Percentiles rank a stretch among this genome's conserved stretches.
These are phyloP conservation scores for Gadopsis marmoratus DNA, from an alignment of 2,797 vertebrate species.

Conservation along the genomic window DNA sequence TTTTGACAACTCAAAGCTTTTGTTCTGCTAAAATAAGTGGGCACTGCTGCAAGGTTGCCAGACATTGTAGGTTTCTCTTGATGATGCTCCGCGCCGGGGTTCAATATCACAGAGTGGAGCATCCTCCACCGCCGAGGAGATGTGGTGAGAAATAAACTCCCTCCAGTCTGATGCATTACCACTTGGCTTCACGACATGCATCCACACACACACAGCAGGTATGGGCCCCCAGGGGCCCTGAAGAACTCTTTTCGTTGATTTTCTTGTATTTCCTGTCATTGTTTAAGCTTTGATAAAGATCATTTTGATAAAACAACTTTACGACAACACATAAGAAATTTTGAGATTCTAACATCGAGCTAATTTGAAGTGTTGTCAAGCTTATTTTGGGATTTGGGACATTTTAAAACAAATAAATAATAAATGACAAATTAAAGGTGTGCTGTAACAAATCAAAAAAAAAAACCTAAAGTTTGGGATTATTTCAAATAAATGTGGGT, in stretches of 20 bases:
- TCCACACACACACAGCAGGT: background rate
- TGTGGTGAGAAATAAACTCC: conserved; percentile 42
- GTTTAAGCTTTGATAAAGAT: too few species aligned
- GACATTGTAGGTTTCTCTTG: conserved; percentile 60
- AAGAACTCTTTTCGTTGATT: background rate
- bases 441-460: background rate
- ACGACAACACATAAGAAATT: background rate
- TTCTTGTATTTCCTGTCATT: background rate
- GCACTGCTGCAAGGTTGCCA: conserved; percentile 63
- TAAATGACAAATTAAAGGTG: background rate
- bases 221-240: background rate
- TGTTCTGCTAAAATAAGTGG: conserved; percentile 59
- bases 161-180: conserved; percentile 14
- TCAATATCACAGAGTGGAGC: conserved; percentile 40
- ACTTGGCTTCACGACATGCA: background rate
- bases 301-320: background rate
- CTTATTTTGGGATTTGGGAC: background rate
- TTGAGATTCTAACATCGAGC: background rate
- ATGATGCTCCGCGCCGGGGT: conserved; percentile 28
- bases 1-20: conserved; percentile 68
- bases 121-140: conserved; percentile 45
- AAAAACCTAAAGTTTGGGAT: background rate
- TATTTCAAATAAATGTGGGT: background rate
- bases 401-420: background rate
- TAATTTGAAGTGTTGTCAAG: background rate